phyloP scores from a whole-genome alignment of 2,888 invertebrate species.

The Opisthograptis luteolata region DNA sequence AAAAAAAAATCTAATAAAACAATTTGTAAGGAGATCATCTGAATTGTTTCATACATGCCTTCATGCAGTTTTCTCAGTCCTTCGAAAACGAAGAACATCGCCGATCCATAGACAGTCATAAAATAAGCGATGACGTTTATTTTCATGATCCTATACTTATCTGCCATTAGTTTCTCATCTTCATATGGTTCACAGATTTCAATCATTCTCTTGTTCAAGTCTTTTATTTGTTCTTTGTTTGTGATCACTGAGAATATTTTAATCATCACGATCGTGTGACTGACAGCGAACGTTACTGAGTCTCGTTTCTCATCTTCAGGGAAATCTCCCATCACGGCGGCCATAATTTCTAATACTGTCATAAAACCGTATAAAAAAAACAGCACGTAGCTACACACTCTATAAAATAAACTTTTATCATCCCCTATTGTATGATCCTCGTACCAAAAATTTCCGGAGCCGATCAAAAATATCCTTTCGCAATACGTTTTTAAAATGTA shows the following conservation, averaged over 20 bases:
- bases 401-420: constrained; percentile 58
- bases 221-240: constrained; percentile 59
- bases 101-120: constrained; percentile 56
- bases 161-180: constrained; percentile 50
- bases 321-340: constrained; percentile 60
- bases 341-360: constrained; percentile 71
- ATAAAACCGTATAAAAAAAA: constrained; percentile 58
- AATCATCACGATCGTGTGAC: constrained; percentile 68
- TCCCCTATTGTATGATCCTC: constrained; percentile 57
- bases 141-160: constrained; percentile 65
- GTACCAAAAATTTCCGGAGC: constrained; percentile 74
- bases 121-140: constrained; percentile 63
- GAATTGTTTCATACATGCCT: constrained; percentile 48
- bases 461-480: constrained; percentile 57
- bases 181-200: constrained; percentile 61
- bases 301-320: constrained; percentile 72
- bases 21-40: too few relatives aligned
- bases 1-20: too few relatives aligned
- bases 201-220: constrained; percentile 60
- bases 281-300: constrained; percentile 65
- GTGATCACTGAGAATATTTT: constrained; percentile 62
- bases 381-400: constrained; percentile 47
- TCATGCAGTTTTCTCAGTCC: constrained; percentile 61
- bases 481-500: constrained; percentile 60
- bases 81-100: constrained; percentile 62